These are phyloP conservation scores for Carpatolechia fugitivella DNA, from an alignment of 2,888 invertebrate genomes.

Conservation along the genomic window DNA sequence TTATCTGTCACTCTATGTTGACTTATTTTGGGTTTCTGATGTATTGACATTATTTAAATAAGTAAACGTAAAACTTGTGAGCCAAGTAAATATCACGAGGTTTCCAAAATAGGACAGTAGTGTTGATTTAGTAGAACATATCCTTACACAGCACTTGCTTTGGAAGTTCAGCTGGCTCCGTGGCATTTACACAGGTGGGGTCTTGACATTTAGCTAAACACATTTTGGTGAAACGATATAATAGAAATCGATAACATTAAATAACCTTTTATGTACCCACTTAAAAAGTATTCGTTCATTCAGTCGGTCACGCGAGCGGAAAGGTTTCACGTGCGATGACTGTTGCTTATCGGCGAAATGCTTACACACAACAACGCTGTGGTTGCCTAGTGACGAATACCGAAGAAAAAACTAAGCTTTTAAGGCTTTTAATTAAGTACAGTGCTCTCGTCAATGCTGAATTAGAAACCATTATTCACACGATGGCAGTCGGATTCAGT, in stretches of 20 bases:
- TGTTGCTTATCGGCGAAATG: conserved; percentile 29
- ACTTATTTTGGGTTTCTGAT: too few species aligned
- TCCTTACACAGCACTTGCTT: background rate
- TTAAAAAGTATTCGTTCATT: conserved; percentile 40
- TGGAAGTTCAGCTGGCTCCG: conserved; percentile 23
- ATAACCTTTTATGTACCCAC: conserved; percentile 60
- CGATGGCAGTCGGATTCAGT: too few species aligned
- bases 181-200: conserved; percentile 61
- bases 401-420: conserved; percentile 5
- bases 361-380: conserved; percentile 9
- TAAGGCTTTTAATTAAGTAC: too few species aligned
- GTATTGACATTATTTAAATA: too few species aligned
- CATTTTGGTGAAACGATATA: conserved; percentile 36
- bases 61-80: too few species aligned
- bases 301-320: conserved; percentile 45
- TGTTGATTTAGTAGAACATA: background rate
- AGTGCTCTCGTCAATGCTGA: too few species aligned
- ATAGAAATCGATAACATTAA: conserved; percentile 50
- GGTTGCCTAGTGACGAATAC: conserved; percentile 9
- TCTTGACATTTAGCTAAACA: conserved; percentile 55
- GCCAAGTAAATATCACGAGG: background rate
- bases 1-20: background rate
- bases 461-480: too few species aligned
- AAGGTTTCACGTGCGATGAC: conserved; percentile 33
- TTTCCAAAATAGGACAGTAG: background rate